Percentiles rank a stretch among this genome's conserved stretches.
phyloP scores from a whole-genome alignment of 2,888 invertebrate genomes.

The Synanthedon vespiformis region DNA sequence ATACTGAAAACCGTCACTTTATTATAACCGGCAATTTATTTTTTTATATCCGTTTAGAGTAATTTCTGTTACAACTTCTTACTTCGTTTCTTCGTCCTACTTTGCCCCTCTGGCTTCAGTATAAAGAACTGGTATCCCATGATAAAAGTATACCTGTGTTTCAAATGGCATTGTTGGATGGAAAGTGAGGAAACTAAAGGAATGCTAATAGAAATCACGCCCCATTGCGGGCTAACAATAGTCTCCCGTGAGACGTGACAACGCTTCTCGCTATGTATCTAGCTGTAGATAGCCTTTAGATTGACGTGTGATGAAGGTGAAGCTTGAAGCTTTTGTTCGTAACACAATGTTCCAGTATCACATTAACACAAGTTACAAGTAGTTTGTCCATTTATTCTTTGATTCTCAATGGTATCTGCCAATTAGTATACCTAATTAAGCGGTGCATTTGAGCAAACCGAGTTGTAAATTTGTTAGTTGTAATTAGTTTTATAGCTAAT shows the following conservation, averaged over 20 bases:
- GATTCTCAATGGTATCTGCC: background rate
- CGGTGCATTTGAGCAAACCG: no score
- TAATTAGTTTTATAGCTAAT: no score
- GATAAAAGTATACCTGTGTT: no score
- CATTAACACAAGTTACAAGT: background rate
- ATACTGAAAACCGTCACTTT: no score
- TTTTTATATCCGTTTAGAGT: no score
- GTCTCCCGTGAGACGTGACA: constrained; percentile 26
- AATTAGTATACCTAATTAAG: background rate
- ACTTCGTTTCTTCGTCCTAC: no score
- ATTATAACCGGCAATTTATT: no score
- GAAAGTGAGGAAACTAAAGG: constrained; percentile 20
- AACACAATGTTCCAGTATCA: background rate
- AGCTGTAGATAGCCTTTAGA: constrained; percentile 4
- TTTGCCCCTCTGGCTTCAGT: background rate
- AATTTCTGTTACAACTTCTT: no score
- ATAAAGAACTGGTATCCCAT: background rate
- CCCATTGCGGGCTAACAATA: constrained; percentile 33
- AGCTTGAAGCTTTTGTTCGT: constrained; percentile 27
- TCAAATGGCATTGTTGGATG: background rate
- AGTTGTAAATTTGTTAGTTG: no score
- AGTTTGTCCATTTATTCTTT: no score
- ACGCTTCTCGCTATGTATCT: constrained; percentile 11
- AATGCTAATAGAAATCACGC: constrained; percentile 38
- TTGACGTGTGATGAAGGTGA: constrained; percentile 21